Evolutionary conservation across 2,113 vertebrate species (phyloP), one percentile per base, ranked within the genome.

Genomic region (Sylvietta virens): DNA sequence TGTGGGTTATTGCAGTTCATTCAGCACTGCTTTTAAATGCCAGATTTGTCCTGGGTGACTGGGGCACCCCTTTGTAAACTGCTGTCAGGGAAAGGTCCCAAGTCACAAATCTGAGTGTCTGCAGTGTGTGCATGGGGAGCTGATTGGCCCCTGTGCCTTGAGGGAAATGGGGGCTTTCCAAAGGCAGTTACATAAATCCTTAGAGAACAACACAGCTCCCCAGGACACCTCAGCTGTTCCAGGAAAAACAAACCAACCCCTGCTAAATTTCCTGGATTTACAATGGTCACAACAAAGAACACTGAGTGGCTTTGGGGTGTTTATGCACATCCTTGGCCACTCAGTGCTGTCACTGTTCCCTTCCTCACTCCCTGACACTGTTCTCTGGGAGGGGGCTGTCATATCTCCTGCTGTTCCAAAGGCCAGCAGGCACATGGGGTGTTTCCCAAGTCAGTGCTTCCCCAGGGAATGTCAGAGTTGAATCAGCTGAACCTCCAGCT

Each of bases 21-120:
- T 95, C 95, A 96, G 67, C 88, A 94, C 94, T 92, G 81, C 22
- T 85, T 42, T 64, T 27, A n/a, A 80, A 81, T 53, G 66, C 67
- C 76, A 37, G 50, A 24, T 73, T 50, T 79, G 57, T 88, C 79
- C 64, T 69, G 78, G 60, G 23, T 69, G 66, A 24, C 72, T 28
- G 56, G 40, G 76, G 50, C 87, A 82, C 87, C 92, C 60, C 7
- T 92, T 73, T 94, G 85, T 79, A 58, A 89, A 21, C 51, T 39
- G 87, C 81, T 51, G 39, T 79, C 81, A 54, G 1, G 58, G 51
- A 65, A 33, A 13, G 39, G 21, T 76, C 67, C 80, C 67, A 19
- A 14, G 67, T 44, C 15, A 64, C 37, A 62, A 8, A 50, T 4
- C 13, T 60, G 51, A 44, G 54, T 18, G 56, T 24, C 44, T 54